phyloP scores from a whole-genome alignment of 2,888 invertebrate genomes.

The Timema cristinae region DNA sequence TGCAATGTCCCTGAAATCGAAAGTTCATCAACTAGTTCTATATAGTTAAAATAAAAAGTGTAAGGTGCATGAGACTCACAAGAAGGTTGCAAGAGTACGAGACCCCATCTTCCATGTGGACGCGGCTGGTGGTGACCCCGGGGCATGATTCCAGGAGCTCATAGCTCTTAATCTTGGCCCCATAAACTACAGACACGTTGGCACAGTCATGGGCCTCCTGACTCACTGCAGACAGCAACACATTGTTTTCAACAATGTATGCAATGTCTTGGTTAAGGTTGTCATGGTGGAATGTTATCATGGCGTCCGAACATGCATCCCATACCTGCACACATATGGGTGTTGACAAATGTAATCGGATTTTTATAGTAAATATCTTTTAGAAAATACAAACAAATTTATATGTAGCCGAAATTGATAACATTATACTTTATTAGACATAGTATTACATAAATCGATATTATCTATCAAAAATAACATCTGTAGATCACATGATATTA shows the following conservation, averaged over 20 bases:
- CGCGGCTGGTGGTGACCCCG: slow-evolving; percentile 41
- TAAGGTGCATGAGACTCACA: slow-evolving; percentile 51
- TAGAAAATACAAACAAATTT: too few relatives aligned
- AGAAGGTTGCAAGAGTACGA: slow-evolving; percentile 61
- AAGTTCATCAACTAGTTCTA: too few relatives aligned
- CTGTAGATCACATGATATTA: too few relatives aligned
- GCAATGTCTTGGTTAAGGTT: slow-evolving; percentile 72
- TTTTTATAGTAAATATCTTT: too few relatives aligned
- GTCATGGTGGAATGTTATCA: slow-evolving; percentile 79
- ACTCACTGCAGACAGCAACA: slow-evolving; percentile 71
- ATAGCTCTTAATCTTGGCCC: slow-evolving; percentile 64
- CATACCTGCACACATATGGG: slow-evolving; percentile 63
- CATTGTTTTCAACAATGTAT: slow-evolving; percentile 91
- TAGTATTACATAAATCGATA: too few relatives aligned
- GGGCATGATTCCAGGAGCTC: slow-evolving; percentile 48
- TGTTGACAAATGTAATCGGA: too few relatives aligned
- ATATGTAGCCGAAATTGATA: too few relatives aligned
- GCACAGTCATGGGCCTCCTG: slow-evolving; percentile 52
- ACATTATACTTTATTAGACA: too few relatives aligned
- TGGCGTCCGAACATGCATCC: slow-evolving; percentile 87
- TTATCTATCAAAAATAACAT: too few relatives aligned
- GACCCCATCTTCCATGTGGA: slow-evolving; percentile 62
- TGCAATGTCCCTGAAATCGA: too few relatives aligned
- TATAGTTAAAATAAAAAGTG: too few relatives aligned
- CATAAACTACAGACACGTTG: slow-evolving; percentile 65